Evolutionary conservation across 2,113 vertebrate genomes (phyloP).

Genomic region (Sapayoa aenigma): DNA sequence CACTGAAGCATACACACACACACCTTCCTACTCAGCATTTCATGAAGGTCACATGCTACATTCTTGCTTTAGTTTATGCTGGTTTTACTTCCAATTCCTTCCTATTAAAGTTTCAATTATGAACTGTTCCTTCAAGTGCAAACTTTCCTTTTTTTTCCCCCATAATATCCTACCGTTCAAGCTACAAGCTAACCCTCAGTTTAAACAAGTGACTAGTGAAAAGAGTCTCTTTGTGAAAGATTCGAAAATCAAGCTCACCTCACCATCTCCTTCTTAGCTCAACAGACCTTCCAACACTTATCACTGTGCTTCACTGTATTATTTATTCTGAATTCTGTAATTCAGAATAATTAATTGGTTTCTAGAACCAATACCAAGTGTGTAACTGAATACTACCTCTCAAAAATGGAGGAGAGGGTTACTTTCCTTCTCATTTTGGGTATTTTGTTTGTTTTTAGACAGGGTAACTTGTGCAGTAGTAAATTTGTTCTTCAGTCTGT

Average conservation of each 20-base stretch:
- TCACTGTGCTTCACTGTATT: background rate
- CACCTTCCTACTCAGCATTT: background rate
- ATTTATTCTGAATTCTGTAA: background rate
- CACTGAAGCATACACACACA: background rate
- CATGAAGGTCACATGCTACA: background rate
- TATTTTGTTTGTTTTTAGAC: background rate
- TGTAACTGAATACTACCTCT: background rate
- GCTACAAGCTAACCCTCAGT: background rate
- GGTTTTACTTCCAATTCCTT: background rate
- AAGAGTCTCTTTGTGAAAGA: background rate
- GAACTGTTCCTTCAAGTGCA: background rate
- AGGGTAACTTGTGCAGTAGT: background rate
- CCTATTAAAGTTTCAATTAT: background rate
- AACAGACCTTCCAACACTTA: background rate
- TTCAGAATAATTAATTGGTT: background rate
- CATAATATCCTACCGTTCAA: background rate
- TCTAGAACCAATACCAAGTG: background rate
- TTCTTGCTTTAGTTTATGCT: background rate
- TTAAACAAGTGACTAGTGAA: background rate
- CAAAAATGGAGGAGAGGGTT: background rate
- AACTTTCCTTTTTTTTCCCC: background rate
- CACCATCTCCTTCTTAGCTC: background rate
- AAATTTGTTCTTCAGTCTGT: background rate
- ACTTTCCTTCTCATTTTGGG: background rate
- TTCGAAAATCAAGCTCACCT: background rate